A percentile compares a stretch with the other conserved stretches of the same genome.
phyloP scores from a whole-genome alignment of 2,113 vertebrate genomes.

The Brachypodius melanocephalos region DNA sequence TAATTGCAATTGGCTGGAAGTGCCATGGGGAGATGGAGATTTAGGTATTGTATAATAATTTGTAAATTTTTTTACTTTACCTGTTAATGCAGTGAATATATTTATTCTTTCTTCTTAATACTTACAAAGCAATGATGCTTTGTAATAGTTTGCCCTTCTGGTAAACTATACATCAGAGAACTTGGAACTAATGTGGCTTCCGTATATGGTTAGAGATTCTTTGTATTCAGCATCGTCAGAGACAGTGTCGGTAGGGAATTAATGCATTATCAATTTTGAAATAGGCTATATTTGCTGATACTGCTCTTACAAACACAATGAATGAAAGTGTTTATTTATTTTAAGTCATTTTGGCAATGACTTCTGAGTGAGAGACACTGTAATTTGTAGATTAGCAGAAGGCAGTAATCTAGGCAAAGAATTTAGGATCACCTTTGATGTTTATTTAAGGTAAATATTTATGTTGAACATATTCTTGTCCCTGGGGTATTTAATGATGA shows the following conservation, averaged over 20 bases:
- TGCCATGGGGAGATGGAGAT: constrained; percentile 92
- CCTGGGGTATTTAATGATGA: not conserved
- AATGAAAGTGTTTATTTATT: not conserved
- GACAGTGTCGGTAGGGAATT: not conserved
- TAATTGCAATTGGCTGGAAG: constrained; percentile 82
- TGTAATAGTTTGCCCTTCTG: not conserved
- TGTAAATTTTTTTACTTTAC: not conserved
- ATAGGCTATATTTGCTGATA: not conserved
- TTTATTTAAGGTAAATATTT: not conserved
- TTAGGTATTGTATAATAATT: constrained; percentile 79
- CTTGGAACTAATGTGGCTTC: constrained; percentile 48
- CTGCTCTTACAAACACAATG: not conserved
- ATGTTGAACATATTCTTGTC: not conserved
- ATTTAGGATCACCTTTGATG: not conserved
- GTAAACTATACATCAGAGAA: constrained; percentile 41
- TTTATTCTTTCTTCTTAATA: not conserved
- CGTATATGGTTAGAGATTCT: constrained; percentile 54
- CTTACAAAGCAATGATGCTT: constrained; percentile 36
- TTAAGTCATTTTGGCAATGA: too few relatives aligned
- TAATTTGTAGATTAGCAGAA: not conserved
- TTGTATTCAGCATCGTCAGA: not conserved
- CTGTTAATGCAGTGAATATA: not conserved
- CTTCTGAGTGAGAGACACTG: not conserved
- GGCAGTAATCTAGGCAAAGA: not conserved
- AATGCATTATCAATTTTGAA: constrained; percentile 18